Base-by-base conservation (phyloP, 1,140 invertebrate genomes). In the Galleria mellonella region DNA sequence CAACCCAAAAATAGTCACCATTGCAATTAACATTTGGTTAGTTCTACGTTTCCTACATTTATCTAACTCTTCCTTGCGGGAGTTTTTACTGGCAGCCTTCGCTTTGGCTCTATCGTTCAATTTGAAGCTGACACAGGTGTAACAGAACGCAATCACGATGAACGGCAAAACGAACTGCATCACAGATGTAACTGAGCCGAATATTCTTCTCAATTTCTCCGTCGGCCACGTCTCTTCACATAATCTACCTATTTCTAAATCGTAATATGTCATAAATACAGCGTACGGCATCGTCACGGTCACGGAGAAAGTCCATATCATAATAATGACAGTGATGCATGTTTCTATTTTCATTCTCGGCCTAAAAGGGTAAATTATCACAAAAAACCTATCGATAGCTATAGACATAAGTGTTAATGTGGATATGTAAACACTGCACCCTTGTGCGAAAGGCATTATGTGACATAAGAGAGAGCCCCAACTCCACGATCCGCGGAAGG, bases 331-430 rank as follows among this genome's bases (percentile, higher is more conserved):
- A 2, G 89, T 73, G 1, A 97, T 87, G 69, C 97, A 97, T 0
- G 92, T 93, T 33, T 89, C 88, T 5, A 96, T 89, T 70, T 95
- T 96, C 94, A 99, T 98, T 46, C 97, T 88, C 3, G 95, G 95
- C 62, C 94, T 89, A 72, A 98, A 98, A 0, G 98, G 98, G 72
- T 98, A 97, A 35, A 99, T 96, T 62, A 99, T 99, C 35, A 99
- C 97, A 73, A 98, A 94, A 79, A 96, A 99, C 36, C 98, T 90
- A 87, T 99, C 98, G 13, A 99, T 93, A 15, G 98, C 98, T 55
- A 99, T 99, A 43, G 96, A 96, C 12, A 96, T 99, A 38, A 99
- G 89, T 0, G 98, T 99, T 44, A 99, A 89, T 0, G 97, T 98
- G 17, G 97, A 98, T 51, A 99, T 97, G 87, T 99, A 99, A 15